Evolutionary conservation across 2,113 vertebrate species (phyloP), one percentile per base, ranked within the genome.

Genomic region (Hippolais icterina): DNA sequence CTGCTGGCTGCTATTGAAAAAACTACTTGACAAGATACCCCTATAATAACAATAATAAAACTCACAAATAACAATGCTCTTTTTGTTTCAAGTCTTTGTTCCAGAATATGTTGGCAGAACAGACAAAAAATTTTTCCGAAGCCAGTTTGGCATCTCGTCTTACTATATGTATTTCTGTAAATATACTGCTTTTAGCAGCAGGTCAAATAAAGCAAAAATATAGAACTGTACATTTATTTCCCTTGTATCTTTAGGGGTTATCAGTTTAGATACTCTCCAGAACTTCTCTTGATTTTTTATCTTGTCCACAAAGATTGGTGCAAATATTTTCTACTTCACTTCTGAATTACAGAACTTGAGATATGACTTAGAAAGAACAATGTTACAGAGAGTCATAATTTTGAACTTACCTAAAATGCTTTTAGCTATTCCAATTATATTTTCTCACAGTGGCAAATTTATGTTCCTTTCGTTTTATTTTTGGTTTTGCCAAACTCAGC

Each of bases 401-500:
- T 90, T 94, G 39, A 79, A 90, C 11, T 86, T 90, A 57, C 24
- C 65, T 92, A 70, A 66, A 87, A 75, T 89, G 66, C 15, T 81
- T 25, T 89, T 29, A 74, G 41, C 42, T 94, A 79, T 88, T 93
- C 60, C 89, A 69, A 31, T 87, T 94, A 89, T 78, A 87, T 21
- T 86, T 76, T 97, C 68, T 93, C 52, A 87, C 64, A 92, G 77
- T 68, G 93, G 44, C 8, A 90, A 77, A 93, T 82, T 83, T 77
- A 81, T 72, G 53, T 10, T 83, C 0, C 28, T 78, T 90, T 64
- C n/a, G 18, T 91, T 75, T 87, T 47, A 16, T 57, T 64, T 80
- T 56, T 12, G 2, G 3, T 65, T 92, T 90, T 54, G 15, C 19
- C 52, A 83, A 83, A 49, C 33, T 77, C 19, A 12, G 4, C 5